Conservation (phyloP, 2,888 invertebrate genomes). For the Cantharis nigra region DNA sequence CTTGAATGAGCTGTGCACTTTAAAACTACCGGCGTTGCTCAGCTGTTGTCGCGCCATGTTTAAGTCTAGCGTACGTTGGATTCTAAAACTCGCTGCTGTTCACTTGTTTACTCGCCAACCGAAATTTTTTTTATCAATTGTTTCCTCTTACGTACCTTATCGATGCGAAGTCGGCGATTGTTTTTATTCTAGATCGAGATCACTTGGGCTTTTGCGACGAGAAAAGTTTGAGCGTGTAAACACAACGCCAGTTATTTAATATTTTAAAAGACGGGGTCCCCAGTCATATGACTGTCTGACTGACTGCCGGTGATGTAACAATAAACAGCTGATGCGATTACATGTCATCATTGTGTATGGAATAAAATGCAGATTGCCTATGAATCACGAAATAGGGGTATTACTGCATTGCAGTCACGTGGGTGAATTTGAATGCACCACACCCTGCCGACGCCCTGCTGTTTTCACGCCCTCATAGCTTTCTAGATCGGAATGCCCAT, state of each 20-base stretch:
- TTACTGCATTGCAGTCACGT: slow-evolving; percentile 32
- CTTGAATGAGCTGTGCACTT: slow-evolving; percentile 25
- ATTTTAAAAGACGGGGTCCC: not conserved
- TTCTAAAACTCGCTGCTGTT: slow-evolving; percentile 24
- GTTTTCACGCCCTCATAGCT: slow-evolving; percentile 37
- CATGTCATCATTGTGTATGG: not conserved
- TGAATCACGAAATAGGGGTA: slow-evolving; percentile 23
- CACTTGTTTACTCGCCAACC: slow-evolving; percentile 15
- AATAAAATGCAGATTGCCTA: slow-evolving; percentile 13
- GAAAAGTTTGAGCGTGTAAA: not conserved
- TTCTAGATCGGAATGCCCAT: slow-evolving; percentile 33
- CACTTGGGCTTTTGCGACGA: not conserved
- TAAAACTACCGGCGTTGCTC: slow-evolving; percentile 35
- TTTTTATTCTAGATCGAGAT: not conserved
- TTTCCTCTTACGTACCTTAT: not conserved
- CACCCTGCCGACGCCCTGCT: slow-evolving; percentile 38
- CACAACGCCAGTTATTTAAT: not conserved
- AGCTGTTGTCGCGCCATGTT: slow-evolving; percentile 34
- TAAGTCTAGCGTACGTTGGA: slow-evolving; percentile 28
- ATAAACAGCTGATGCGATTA: slow-evolving; percentile 18
- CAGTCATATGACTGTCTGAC: slow-evolving; percentile 18
- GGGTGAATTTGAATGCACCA: slow-evolving; percentile 36
- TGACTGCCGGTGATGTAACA: slow-evolving; percentile 20
- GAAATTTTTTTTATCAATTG: not conserved
- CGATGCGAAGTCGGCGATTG: not conserved